These are phyloP conservation scores for Macroramphosus scolopax DNA, from an alignment of 2,797 vertebrate species.

Conservation along the genomic window DNA sequence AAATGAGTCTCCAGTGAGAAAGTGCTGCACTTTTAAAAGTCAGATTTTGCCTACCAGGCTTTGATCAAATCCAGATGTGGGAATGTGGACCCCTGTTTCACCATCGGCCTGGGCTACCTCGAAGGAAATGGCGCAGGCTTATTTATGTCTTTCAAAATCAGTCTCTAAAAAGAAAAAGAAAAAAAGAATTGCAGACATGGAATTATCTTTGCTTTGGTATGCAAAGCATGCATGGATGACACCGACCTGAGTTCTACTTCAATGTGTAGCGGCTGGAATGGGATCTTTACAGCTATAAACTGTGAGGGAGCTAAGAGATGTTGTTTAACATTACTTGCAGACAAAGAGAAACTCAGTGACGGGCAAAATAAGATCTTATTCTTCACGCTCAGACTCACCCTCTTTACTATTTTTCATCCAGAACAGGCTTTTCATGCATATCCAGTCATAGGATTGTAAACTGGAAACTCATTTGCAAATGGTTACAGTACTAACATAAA, in stretches of 20 bases:
- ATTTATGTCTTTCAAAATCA: conserved; percentile 10
- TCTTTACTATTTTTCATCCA: no score
- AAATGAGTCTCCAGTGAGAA: conserved; percentile 14
- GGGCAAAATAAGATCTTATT: no score
- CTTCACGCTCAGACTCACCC: no score
- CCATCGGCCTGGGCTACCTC: conserved; percentile 5
- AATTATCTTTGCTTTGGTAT: conserved; percentile 18
- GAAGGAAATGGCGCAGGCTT: conserved; percentile 10
- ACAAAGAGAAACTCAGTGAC: no score
- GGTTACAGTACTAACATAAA: no score
- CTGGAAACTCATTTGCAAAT: no score
- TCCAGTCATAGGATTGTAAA: no score
- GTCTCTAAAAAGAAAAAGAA: conserved; percentile 2
- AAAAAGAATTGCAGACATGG: neutral
- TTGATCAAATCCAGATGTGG: conserved; percentile 67
- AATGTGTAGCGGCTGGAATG: conserved; percentile 7
- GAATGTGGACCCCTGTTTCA: conserved; percentile 34
- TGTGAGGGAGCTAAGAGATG: no score
- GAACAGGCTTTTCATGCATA: no score
- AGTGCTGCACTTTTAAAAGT: conserved; percentile 25
- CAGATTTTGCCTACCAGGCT: conserved; percentile 28
- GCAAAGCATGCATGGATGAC: conserved; percentile 12
- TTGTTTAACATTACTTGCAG: no score
- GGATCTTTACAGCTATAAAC: neutral
- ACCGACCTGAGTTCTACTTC: conserved; percentile 1